Evolutionary conservation across 2,888 invertebrate species (phyloP), one percentile per base, ranked within the genome.

Genomic region (Metalampra italica): DNA sequence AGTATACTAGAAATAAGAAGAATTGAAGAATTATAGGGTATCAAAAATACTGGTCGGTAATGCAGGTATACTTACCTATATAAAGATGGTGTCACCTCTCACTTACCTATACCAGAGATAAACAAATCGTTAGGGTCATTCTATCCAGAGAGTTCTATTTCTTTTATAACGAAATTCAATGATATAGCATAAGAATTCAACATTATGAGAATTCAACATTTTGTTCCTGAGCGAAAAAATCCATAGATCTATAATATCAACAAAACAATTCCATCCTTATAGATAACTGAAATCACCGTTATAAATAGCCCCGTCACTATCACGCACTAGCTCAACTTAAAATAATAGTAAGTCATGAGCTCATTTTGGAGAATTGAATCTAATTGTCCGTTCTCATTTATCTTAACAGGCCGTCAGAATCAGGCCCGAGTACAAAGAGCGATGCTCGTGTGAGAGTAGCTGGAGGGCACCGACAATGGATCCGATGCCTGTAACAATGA

Each of bases 321-420:
- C 47, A 41, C 30, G 38, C 11, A 22, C 22, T 22, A 22, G n/a
- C 13, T 43, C 44, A 7, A 30, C 15, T 40, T 52, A 49, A 54
- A 67, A 67, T 66, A 68, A 64, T 65, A 57, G 60, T 60, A 58
- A 67, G 64, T 70, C 66, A 64, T 54, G 65, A 73, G 56, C 62
- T 60, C 59, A 59, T 64, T 67, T 62, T 53, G 55, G 61, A 54
- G 62, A 58, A 68, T 71, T 71, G 74, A 79, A 75, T 75, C 76
- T 82, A 83, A 83, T 82, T 78, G 76, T 73, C 64, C 68, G 66
- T 65, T 61, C 69, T 74, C 84, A 84, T 86, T 86, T 83, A 82
- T 86, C 83, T 82, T 73, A 65, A 66, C 66, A 62, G 68, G 67
- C 70, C 71, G 83, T 85, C 86, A 83, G 64, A 58, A 63, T 59